These are phyloP conservation scores for Teleogryllus oceanicus DNA, from an alignment of 2,888 invertebrate species.

Conservation along the genomic window DNA sequence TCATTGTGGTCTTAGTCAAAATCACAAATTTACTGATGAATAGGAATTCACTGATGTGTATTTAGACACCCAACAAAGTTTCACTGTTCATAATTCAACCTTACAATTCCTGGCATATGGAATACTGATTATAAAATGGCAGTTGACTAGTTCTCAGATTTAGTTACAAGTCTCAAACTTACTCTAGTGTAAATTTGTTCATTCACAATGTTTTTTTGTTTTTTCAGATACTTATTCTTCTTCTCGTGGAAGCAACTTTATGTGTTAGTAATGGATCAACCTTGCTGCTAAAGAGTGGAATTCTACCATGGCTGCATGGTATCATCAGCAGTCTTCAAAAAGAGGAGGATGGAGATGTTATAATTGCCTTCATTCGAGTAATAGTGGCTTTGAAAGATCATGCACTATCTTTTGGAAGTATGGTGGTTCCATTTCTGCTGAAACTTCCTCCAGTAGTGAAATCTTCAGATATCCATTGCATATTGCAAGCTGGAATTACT, in stretches of 20 bases:
- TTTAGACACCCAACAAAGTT: no score
- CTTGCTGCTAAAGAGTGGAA: slow-evolving; percentile 63
- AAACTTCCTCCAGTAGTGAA: neutral
- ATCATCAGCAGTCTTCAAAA: slow-evolving; percentile 42
- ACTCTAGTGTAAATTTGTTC: no score
- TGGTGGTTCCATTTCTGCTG: neutral
- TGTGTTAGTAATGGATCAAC: slow-evolving; percentile 63
- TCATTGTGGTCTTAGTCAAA: no score
- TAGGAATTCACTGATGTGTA: no score
- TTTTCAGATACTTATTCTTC: slow-evolving; percentile 58
- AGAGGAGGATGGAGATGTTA: slow-evolving; percentile 36
- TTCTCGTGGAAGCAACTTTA: slow-evolving; percentile 60
- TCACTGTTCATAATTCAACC: no score
- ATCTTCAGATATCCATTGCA: neutral
- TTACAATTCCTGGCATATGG: no score
- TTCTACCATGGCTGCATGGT: slow-evolving; percentile 65
- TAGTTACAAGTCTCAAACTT: no score
- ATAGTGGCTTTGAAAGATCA: neutral
- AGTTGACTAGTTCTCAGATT: no score
- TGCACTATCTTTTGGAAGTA: neutral
- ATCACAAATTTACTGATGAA: no score
- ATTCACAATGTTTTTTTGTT: slow-evolving; percentile 29
- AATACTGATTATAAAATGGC: no score
- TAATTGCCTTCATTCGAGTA: neutral
- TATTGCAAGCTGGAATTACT: neutral